Evolutionary conservation across 2,113 vertebrate species (phyloP), one percentile per base, ranked within the genome.

Genomic region (Desmodus rotundus): DNA sequence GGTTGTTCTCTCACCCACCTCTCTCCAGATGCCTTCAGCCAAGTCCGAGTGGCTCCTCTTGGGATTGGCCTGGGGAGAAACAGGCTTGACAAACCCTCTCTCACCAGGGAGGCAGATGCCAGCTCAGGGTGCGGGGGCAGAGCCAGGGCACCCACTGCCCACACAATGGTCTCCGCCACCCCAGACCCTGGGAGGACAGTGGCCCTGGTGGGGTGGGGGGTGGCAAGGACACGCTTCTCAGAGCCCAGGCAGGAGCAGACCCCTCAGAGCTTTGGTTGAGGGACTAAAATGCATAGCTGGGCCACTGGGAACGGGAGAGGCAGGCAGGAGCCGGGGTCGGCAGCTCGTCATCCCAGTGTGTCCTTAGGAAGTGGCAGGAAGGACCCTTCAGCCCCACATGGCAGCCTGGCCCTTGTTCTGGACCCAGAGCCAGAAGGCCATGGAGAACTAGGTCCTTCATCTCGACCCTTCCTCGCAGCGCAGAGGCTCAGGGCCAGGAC

Each of bases 1-100:
- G 70, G 7, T 13, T 0, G 0, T 2, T 12, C 26, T 0, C 0
- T 4, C 11, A 58, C 96, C 0, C 58, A 95, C 95, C 95, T 97
- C 93, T 92, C 95, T 96, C 89, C 97, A 95, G 95, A 94, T 15
- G 1, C 93, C 68, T 31, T 94, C 93, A 0, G 50, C 80, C 0
- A 95, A 54, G 82, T 92, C 94, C 94, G 38, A 9, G 38, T 47
- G 77, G 5, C 43, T 74, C 93, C 33, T 95, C 38, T 14, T 94
- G 74, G 52, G 76, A 47, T 0, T 43, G 63, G 50, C 78, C 97
- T 96, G 82, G 58, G 26, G 41, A 78, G 45, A 28, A 22, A 26
- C 26, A 28, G 24, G 7, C 13, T 20, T n/a, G 31, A 26, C 31
- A 47, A 76, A 24, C 0, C 28, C 45, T n/a, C 22, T 58, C 31